Evolutionary conservation across 2,888 invertebrate genomes (phyloP).

Genomic region (Blastobasis adustella): DNA sequence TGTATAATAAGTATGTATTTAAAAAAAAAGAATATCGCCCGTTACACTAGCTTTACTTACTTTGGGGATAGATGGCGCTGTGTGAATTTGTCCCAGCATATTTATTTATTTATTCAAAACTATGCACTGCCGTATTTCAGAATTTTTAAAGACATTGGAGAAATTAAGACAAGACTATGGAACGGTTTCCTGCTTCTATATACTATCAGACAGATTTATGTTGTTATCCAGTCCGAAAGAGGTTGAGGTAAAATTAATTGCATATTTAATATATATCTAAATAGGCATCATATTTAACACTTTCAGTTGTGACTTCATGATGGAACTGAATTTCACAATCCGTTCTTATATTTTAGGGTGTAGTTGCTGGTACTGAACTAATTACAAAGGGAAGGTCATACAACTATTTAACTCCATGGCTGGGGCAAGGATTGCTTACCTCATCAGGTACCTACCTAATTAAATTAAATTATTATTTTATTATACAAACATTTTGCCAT

Average conservation of each 20-base stretch:
- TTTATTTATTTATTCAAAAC: too few relatives aligned
- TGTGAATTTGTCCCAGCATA: too few relatives aligned
- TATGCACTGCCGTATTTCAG: too few relatives aligned
- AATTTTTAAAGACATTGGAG: too few relatives aligned
- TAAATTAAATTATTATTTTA: neutral
- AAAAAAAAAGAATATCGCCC: too few relatives aligned
- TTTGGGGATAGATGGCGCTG: too few relatives aligned
- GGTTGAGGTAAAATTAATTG: conserved; percentile 43
- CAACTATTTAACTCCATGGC: conserved; percentile 57
- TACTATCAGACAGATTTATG: conserved; percentile 52
- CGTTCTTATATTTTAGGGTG: conserved; percentile 37
- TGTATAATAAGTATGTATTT: too few relatives aligned
- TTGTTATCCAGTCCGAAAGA: conserved; percentile 52
- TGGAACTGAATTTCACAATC: too few relatives aligned
- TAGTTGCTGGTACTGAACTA: conserved; percentile 59
- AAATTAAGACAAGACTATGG: conserved; percentile 40
- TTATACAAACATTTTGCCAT: neutral
- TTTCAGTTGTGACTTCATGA: neutral
- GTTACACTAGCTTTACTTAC: too few relatives aligned
- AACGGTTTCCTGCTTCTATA: conserved; percentile 45
- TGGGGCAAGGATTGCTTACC: conserved; percentile 72
- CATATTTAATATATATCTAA: neutral
- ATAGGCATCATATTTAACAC: neutral
- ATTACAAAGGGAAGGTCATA: conserved; percentile 74
- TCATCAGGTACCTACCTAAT: conserved; percentile 44